A percentile compares a stretch with the other conserved stretches of the same genome.
phyloP scores from a whole-genome alignment of 2,113 vertebrate genomes.

The Athene cunicularia region DNA sequence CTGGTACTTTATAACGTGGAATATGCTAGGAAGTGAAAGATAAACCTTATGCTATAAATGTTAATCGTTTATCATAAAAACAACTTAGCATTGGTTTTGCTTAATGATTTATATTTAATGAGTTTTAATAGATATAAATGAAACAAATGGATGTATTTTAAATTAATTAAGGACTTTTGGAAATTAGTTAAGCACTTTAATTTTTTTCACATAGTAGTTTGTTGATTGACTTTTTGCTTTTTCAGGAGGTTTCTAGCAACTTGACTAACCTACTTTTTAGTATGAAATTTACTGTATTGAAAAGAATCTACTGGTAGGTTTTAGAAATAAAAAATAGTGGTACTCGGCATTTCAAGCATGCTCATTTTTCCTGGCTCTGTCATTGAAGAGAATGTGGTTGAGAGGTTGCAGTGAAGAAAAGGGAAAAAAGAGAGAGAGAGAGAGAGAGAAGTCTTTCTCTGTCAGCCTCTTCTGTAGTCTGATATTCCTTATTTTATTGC shows the following conservation, averaged over 20 bases:
- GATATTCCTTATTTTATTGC: conserved; percentile 16
- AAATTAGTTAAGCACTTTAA: conserved; percentile 22
- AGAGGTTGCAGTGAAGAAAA: not conserved
- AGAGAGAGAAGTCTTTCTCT: not conserved
- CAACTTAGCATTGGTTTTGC: not conserved
- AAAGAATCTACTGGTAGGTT: conserved; percentile 48
- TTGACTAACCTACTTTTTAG: conserved; percentile 51
- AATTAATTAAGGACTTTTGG: conserved; percentile 20
- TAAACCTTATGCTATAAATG: not conserved
- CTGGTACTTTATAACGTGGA: not conserved
- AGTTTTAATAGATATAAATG: conserved; percentile 41
- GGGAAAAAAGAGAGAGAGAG: not conserved
- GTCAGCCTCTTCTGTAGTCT: conserved; percentile 2
- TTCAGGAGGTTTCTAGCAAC: conserved; percentile 49
- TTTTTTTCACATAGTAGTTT: not conserved
- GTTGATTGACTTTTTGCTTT: conserved; percentile 41
- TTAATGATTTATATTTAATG: conserved; percentile 4
- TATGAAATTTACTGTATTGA: conserved; percentile 21
- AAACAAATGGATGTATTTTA: conserved; percentile 23
- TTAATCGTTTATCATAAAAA: no score
- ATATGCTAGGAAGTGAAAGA: not conserved
- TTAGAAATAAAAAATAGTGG: conserved; percentile 45
- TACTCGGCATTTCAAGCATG: conserved; percentile 44
- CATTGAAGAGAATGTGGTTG: conserved; percentile 45
- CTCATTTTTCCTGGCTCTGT: conserved; percentile 61